These are phyloP conservation scores for Bilobella aurantiaca DNA, from an alignment of 1,140 invertebrate genomes.

Conservation along the genomic window DNA sequence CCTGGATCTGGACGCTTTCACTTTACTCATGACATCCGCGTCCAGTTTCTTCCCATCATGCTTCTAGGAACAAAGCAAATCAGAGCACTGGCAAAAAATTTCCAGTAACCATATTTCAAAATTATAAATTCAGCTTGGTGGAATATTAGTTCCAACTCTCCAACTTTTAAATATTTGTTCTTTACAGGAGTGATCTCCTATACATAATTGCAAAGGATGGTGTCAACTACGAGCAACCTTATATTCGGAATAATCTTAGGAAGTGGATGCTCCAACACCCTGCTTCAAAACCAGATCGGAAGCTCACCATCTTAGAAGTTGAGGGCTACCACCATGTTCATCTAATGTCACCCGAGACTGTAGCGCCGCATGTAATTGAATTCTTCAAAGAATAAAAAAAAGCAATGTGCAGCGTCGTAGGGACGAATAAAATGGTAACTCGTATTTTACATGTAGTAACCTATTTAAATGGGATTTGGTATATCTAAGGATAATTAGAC, in stretches of 20 bases:
- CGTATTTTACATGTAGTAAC: no score
- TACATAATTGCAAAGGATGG: slow-evolving; percentile 24
- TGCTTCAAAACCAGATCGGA: background rate
- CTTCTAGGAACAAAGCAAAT: slow-evolving; percentile 19
- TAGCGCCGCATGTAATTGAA: slow-evolving; percentile 13
- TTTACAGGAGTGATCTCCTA: slow-evolving; percentile 25
- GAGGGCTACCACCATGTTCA: slow-evolving; percentile 29
- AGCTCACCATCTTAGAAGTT: slow-evolving; percentile 13
- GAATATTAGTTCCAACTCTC: background rate
- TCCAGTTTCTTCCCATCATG: slow-evolving; percentile 26
- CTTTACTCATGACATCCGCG: slow-evolving; percentile 31
- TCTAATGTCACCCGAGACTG: slow-evolving; percentile 14
- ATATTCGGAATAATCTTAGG: slow-evolving; percentile 19
- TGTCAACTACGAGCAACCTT: slow-evolving; percentile 20
- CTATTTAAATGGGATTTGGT: no score
- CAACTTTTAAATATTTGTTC: background rate
- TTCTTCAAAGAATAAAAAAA: slow-evolving; percentile 15
- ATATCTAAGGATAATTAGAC: no score
- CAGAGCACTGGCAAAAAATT: slow-evolving; percentile 21
- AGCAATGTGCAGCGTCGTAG: slow-evolving; percentile 6
- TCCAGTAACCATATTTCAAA: slow-evolving; percentile 12
- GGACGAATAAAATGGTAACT: background rate
- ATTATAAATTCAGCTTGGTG: background rate
- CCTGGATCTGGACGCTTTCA: slow-evolving; percentile 20
- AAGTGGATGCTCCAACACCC: slow-evolving; percentile 13